phyloP scores from a whole-genome alignment of 1,140 invertebrate species.

The Drosophila baimaii region DNA sequence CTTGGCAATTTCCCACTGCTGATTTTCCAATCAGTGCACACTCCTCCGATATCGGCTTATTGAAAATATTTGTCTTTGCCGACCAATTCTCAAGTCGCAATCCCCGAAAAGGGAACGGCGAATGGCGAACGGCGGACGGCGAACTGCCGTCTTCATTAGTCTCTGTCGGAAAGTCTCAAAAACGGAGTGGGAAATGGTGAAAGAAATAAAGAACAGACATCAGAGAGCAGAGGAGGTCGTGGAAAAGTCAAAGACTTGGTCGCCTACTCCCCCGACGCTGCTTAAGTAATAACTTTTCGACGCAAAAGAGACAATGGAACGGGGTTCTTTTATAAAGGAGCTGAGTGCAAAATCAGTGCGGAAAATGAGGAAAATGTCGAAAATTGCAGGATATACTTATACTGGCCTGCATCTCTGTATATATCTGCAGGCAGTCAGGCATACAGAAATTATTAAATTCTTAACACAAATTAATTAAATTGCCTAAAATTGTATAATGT shows the following conservation, averaged over 20 bases:
- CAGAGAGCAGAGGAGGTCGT: conserved; percentile 18
- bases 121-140: conserved; percentile 22
- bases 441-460: conserved; percentile 3
- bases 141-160: conserved; percentile 73
- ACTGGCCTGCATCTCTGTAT: conserved; percentile 10
- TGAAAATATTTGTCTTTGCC: conserved; percentile 79
- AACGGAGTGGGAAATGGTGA: conserved; percentile 6
- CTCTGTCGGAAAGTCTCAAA: conserved; percentile 61
- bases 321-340: neutral
- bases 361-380: conserved; percentile 16
- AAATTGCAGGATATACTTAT: conserved; percentile 4
- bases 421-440: conserved; percentile 2
- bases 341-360: neutral
- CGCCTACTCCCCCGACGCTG: conserved; percentile 48
- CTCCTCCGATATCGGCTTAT: conserved; percentile 79
- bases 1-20: conserved; percentile 75
- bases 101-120: conserved; percentile 34
- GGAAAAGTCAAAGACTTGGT: conserved; percentile 61
- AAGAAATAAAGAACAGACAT: conserved; percentile 15
- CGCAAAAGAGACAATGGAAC: conserved; percentile 35
- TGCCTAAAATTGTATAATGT: neutral
- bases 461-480: neutral
- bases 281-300: conserved; percentile 61
- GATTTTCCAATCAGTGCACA: conserved; percentile 82
- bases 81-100: conserved; percentile 40